Conservation (phyloP, 2,113 vertebrate genomes). For the Brienomyrus brachyistius region DNA sequence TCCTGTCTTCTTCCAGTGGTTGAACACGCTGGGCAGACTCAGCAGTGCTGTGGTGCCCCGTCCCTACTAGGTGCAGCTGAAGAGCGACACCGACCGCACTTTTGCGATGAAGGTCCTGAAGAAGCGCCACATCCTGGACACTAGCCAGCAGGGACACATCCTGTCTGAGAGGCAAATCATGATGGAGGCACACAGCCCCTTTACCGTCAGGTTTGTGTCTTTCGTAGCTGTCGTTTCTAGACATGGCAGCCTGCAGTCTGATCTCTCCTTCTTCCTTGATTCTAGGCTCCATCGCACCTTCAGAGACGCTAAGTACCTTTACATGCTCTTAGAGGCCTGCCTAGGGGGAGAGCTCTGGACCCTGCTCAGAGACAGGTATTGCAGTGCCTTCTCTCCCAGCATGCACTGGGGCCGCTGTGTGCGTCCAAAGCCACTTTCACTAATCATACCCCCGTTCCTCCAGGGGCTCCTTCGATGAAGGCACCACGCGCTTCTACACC, state of each 20-base stretch:
- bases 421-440: background rate
- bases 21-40: background rate
- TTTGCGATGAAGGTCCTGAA: conserved; percentile 62
- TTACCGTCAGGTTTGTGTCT: conserved; percentile 51
- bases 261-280: background rate
- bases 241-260: background rate
- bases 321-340: conserved; percentile 62
- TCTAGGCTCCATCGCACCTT: conserved; percentile 59
- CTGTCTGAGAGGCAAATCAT: conserved; percentile 61
- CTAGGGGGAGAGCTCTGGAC: conserved; percentile 65
- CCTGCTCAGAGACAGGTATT: conserved; percentile 54
- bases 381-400: background rate
- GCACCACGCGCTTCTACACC: conserved; percentile 54
- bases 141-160: conserved; percentile 62
- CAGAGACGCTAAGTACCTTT: conserved; percentile 58
- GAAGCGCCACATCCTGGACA: conserved; percentile 61
- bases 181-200: conserved; percentile 57
- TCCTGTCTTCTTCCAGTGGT: background rate
- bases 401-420: background rate
- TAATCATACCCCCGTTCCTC: conserved; percentile 9
- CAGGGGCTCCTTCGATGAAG: conserved; percentile 57
- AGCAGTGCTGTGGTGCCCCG: background rate
- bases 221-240: background rate
- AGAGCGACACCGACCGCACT: conserved; percentile 42
- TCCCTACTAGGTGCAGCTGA: conserved; percentile 53